Conservation (phyloP, 2,888 invertebrate genomes). For the Emmelina monodactyla region DNA sequence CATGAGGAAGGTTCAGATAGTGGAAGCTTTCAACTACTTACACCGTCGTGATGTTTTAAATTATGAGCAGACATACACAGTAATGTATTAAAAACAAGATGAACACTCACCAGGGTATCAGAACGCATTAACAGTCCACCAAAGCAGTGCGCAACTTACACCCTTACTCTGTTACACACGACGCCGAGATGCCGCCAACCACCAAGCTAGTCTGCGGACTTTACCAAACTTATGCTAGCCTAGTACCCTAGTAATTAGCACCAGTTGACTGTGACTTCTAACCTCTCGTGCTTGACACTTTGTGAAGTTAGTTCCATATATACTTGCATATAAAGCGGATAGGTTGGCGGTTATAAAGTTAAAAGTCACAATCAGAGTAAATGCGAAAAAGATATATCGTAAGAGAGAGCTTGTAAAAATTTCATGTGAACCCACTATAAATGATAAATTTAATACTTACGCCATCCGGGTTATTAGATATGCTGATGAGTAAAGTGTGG, state of each 20-base stretch:
- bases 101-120: conserved; percentile 60
- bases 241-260: conserved; percentile 52
- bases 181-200: conserved; percentile 45
- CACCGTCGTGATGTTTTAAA: no score
- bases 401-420: conserved; percentile 28
- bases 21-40: no score
- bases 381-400: conserved; percentile 27
- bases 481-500: not conserved
- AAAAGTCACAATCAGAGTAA: conserved; percentile 32
- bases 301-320: conserved; percentile 1
- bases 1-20: no score
- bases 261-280: conserved; percentile 16
- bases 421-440: conserved; percentile 52
- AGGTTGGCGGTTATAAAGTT: conserved; percentile 23
- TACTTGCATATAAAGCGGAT: no score
- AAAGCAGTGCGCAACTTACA: conserved; percentile 64
- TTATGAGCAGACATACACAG: conserved; percentile 28
- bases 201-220: conserved; percentile 62
- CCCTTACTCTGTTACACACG: conserved; percentile 51
- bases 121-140: conserved; percentile 63
- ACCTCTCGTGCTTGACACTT: no score
- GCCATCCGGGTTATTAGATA: conserved; percentile 14
- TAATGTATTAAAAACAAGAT: conserved; percentile 48
- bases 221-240: conserved; percentile 57
- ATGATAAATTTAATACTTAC: conserved; percentile 51